Evolutionary conservation across 2,113 vertebrate genomes (phyloP).

Genomic region (Oryzias javanicus): DNA sequence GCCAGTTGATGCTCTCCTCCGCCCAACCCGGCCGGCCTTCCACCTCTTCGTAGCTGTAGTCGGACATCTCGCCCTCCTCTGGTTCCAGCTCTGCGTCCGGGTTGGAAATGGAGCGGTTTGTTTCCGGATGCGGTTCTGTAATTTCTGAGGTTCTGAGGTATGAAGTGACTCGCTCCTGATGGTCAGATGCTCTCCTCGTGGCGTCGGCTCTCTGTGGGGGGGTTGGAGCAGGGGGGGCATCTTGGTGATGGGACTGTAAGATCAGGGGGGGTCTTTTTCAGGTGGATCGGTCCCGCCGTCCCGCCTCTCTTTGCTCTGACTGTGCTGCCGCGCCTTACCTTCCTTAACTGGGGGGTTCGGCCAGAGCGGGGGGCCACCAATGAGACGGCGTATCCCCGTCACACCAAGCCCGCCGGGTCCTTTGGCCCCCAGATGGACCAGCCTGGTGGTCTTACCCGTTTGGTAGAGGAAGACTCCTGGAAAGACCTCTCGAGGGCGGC

Average conservation of each 20-base stretch:
- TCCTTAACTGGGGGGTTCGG: conserved; percentile 62
- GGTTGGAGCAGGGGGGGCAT: not conserved
- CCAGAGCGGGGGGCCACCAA: conserved; percentile 67
- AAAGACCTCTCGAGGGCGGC: conserved; percentile 78
- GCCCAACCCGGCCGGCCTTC: conserved; percentile 85
- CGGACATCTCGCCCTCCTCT: conserved; percentile 83
- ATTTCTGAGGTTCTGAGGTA: conserved; percentile 84
- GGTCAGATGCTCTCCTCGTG: conserved; percentile 50
- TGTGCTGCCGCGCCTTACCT: conserved; percentile 53
- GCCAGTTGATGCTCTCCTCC: conserved; percentile 96
- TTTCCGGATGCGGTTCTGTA: conserved; percentile 71
- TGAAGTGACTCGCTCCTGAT: conserved; percentile 76
- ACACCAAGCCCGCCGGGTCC: conserved; percentile 47
- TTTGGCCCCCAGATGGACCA: conserved; percentile 77
- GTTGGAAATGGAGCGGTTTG: conserved; percentile 62
- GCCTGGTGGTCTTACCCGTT: conserved; percentile 76
- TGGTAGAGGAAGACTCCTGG: conserved; percentile 85
- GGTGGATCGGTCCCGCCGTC: not conserved
- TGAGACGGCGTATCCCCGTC: conserved; percentile 49
- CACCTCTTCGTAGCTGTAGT: conserved; percentile 88
- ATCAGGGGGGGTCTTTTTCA: conserved; percentile 37
- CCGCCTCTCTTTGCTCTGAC: conserved; percentile 36
- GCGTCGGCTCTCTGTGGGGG: conserved; percentile 56
- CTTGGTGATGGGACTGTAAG: conserved; percentile 22
- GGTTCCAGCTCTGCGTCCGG: conserved; percentile 61